Conservation (phyloP, 1,140 invertebrate species). For the Drosophila lacertosa region DNA sequence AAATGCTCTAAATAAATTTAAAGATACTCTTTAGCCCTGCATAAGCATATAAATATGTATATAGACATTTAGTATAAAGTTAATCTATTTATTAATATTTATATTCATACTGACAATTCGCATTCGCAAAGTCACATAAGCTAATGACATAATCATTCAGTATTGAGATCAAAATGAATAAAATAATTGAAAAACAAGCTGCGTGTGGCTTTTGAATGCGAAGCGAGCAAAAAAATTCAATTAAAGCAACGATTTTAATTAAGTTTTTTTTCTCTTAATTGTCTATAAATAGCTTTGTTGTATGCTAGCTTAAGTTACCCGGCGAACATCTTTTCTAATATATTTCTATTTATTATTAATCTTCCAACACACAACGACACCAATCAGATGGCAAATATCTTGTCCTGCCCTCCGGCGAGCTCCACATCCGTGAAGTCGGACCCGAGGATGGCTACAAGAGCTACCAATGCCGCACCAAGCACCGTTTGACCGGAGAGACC, state of each 20-base stretch:
- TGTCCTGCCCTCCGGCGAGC: slow-evolving; percentile 95
- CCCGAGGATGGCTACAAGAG: slow-evolving; percentile 97
- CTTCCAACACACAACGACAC: slow-evolving; percentile 8
- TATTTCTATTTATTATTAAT: slow-evolving; percentile 23
- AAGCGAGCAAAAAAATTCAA: slow-evolving; percentile 40
- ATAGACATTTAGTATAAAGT: slow-evolving; percentile 13
- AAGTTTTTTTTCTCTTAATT: slow-evolving; percentile 27
- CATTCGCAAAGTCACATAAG: slow-evolving; percentile 54
- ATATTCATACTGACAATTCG: slow-evolving; percentile 16
- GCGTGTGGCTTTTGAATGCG: slow-evolving; percentile 57
- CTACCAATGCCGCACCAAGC: slow-evolving; percentile 97
- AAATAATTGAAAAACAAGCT: slow-evolving; percentile 16
- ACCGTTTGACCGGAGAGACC: slow-evolving; percentile 96
- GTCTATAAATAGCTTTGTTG: slow-evolving; percentile 30
- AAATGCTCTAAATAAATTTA: not conserved
- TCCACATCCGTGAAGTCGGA: slow-evolving; percentile 96
- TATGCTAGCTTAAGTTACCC: slow-evolving; percentile 30
- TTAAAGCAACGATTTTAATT: slow-evolving; percentile 44
- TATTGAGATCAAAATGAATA: slow-evolving; percentile 8
- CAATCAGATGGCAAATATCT: slow-evolving; percentile 94
- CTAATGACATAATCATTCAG: slow-evolving; percentile 17
- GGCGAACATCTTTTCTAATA: slow-evolving; percentile 29
- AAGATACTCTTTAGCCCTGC: slow-evolving; percentile 30
- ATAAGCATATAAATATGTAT: slow-evolving; percentile 14
- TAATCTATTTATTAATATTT: slow-evolving; percentile 4